A percentile compares a stretch with the other conserved stretches of the same genome.
Evolutionary conservation across 2,113 vertebrate species (phyloP).

Genomic region (Pantherophis guttatus): DNA sequence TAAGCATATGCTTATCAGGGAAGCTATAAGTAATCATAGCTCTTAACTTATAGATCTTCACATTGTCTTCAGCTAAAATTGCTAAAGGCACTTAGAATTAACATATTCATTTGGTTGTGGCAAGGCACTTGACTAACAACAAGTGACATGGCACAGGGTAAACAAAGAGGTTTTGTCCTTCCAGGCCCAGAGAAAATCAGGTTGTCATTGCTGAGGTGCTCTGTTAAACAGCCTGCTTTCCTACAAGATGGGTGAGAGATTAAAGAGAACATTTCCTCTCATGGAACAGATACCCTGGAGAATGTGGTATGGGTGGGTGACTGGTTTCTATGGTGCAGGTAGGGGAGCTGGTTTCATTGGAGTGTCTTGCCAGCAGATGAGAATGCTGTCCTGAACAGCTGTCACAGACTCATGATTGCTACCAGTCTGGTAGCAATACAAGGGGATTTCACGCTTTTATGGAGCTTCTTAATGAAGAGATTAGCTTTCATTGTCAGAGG

Average conservation of each 20-base stretch:
- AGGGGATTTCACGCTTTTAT: background rate
- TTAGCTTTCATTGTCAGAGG: background rate
- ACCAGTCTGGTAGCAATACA: background rate
- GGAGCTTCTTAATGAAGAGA: background rate
- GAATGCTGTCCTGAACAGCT: background rate
- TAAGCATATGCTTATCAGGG: background rate
- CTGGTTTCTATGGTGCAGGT: constrained; percentile 12
- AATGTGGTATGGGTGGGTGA: constrained; percentile 3
- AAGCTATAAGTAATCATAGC: background rate
- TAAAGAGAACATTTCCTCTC: background rate
- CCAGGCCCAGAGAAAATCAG: background rate
- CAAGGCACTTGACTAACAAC: background rate
- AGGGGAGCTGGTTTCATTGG: background rate
- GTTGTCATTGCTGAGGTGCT: background rate
- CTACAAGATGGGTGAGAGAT: background rate
- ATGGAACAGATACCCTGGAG: constrained; percentile 2
- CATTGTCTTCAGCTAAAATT: background rate
- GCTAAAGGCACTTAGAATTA: background rate
- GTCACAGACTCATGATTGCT: background rate
- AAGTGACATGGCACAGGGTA: background rate
- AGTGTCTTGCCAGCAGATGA: background rate
- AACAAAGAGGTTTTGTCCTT: background rate
- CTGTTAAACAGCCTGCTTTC: background rate
- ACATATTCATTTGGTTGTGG: background rate
- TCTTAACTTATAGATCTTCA: background rate